Base-by-base conservation (phyloP, 2,888 invertebrate genomes). In the Agrochola litura region DNA sequence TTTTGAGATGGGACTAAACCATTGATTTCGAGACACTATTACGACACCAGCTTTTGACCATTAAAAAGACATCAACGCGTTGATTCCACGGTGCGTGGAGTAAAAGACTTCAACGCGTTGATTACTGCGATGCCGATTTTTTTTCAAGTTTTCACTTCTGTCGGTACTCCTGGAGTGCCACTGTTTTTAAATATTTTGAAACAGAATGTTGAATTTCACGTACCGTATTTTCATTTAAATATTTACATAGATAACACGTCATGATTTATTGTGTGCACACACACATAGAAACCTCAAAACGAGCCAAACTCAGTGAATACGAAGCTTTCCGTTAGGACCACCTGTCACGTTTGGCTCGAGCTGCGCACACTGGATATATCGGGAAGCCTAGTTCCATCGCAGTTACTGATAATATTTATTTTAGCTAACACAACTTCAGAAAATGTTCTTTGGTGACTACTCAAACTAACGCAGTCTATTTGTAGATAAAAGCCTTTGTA, bases 281-380 rank as follows among this genome's bases (percentile, higher is more conserved):
- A 68, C 10, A 49, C 14, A 66, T n/a, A 80, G 37, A 64, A 67
- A 46, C 60, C 43, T 68, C 68, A 60, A 81, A 71, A 61, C 49
- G 73, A 70, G 37, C 41, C 52, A 60, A 83, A 71, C 49, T 64
- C 60, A 43, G 66, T 70, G 66, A 76, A 82, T 58, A 49, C 14
- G 66, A 81, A 46, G 60, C 41, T 66, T 63, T 22, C n/a, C 22
- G 58, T 73, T 85, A 66, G 52, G 76, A 69, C 69, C 82, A 85
- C 86, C 76, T 76, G 83, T 70, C 86, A 83, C 58, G 58, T 83
- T 85, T 81, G 71, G 76, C 76, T 85, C 49, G 69, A 76, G 54
- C 30, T 43, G 19, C 58, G 41, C 30, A n/a, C 54, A 73, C 58
- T 68, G 30, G 58, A 71, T 81, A 52, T 71, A 85, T 71, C 12